Evolutionary conservation across 2,888 invertebrate species (phyloP).

Genomic region (Chymomyza caudatula): DNA sequence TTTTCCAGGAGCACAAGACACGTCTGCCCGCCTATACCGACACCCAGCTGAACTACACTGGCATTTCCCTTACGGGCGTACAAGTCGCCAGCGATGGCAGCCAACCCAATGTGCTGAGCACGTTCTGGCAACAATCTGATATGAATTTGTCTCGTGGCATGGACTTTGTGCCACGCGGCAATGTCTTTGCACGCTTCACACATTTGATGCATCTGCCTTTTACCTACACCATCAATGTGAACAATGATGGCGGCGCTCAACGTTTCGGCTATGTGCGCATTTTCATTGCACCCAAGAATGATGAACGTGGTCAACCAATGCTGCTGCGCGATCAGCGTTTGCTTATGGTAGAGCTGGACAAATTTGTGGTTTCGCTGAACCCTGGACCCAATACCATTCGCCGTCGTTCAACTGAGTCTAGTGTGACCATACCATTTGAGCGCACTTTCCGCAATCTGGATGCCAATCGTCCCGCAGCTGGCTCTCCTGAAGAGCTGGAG

Average conservation of each 20-base stretch:
- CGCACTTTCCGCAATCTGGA: conserved; percentile 87
- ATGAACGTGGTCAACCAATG: conserved; percentile 83
- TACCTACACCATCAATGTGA: conserved; percentile 83
- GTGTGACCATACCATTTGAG: conserved; percentile 90
- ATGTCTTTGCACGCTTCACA: conserved; percentile 84
- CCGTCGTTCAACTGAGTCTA: conserved; percentile 84
- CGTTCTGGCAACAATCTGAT: conserved; percentile 89
- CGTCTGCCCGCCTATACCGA: conserved; percentile 83
- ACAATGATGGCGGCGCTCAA: conserved; percentile 80
- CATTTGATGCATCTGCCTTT: conserved; percentile 88
- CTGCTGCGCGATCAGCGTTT: conserved; percentile 81
- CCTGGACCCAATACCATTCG: conserved; percentile 84
- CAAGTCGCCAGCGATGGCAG: conserved; percentile 80
- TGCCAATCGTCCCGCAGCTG: conserved; percentile 80
- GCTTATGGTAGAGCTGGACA: conserved; percentile 85
- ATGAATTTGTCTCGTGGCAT: conserved; percentile 88
- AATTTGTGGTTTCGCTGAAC: conserved; percentile 82
- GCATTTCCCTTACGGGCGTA: conserved; percentile 81
- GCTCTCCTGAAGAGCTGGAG: conserved; percentile 79
- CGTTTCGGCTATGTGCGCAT: conserved; percentile 83
- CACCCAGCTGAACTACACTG: conserved; percentile 75
- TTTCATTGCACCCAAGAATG: conserved; percentile 83
- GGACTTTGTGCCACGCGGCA: conserved; percentile 88
- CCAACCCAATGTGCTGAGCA: conserved; percentile 81
- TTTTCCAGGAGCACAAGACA: conserved; percentile 87